Conservation (phyloP, 2,113 vertebrate species). For the Balaeniceps rex region DNA sequence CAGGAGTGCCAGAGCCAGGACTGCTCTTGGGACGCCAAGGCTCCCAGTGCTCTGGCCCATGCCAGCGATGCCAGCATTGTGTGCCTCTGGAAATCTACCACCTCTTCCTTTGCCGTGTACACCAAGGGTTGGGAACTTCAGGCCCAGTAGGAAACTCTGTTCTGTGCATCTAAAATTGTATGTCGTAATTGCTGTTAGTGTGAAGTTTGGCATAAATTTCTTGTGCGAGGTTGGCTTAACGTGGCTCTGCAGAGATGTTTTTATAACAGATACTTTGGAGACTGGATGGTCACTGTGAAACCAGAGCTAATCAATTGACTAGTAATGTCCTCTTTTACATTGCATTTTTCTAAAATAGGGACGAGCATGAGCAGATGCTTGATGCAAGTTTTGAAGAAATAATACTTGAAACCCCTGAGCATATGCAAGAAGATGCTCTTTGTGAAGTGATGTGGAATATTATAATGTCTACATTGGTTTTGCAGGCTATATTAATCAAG, state of each 20-base stretch:
- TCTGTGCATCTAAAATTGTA: background rate
- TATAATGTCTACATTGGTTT: background rate
- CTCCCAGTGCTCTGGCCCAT: accelerated
- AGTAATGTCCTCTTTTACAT: background rate
- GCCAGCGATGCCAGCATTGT: accelerated
- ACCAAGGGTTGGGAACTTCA: background rate
- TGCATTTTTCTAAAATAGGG: background rate
- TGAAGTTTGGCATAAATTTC: background rate
- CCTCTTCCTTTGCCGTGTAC: background rate
- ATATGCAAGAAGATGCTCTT: background rate
- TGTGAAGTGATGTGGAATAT: background rate
- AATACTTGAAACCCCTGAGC: background rate
- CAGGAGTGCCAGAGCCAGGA: background rate
- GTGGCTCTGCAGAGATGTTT: background rate
- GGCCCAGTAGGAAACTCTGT: background rate
- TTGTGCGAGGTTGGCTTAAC: background rate
- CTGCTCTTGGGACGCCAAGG: accelerated
- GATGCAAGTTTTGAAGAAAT: background rate
- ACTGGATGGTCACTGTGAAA: background rate
- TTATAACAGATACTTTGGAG: background rate
- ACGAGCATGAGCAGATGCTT: background rate
- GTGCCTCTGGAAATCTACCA: background rate
- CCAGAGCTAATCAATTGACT: background rate
- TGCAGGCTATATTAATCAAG: background rate
- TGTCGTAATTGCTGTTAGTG: background rate